Evolutionary conservation across 2,113 vertebrate species (phyloP).

Genomic region (Tenebrosternarchus preto): DNA sequence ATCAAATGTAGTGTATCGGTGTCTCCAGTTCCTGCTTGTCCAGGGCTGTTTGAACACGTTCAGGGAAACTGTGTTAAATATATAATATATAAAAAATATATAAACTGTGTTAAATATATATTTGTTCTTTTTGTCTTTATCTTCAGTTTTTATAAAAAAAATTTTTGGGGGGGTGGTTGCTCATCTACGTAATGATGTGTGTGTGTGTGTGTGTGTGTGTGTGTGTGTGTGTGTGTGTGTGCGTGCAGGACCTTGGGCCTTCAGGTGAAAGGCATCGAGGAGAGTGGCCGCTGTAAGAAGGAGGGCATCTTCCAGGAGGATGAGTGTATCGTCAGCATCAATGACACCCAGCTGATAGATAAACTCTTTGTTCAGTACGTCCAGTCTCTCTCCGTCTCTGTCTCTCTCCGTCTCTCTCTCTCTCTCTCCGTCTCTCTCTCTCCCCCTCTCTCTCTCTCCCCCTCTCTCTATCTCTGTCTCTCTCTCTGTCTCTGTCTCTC

Average conservation of each 20-base stretch:
- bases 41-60: too few species aligned
- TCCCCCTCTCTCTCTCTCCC: conserved; percentile 30
- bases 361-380: conserved; percentile 92
- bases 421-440: conserved; percentile 39
- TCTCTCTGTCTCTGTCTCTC: too few species aligned
- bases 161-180: too few species aligned
- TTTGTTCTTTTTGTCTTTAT: too few species aligned
- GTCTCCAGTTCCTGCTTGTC: background rate
- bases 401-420: background rate
- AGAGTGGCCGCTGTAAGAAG: conserved; percentile 82
- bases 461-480: too few species aligned
- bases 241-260: conserved; percentile 92
- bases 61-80: too few species aligned
- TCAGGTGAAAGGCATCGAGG: conserved; percentile 88
- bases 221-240: conserved; percentile 37
- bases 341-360: conserved; percentile 84
- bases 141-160: too few species aligned
- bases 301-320: conserved; percentile 86
- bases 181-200: too few species aligned
- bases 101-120: too few species aligned
- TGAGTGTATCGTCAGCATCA: conserved; percentile 93
- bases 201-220: conserved; percentile 44
- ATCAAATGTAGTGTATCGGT: background rate
- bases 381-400: background rate
- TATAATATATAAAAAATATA: too few species aligned